Evolutionary conservation across 2,113 vertebrate genomes (phyloP).

Genomic region (Phylloscopus trochiloides): DNA sequence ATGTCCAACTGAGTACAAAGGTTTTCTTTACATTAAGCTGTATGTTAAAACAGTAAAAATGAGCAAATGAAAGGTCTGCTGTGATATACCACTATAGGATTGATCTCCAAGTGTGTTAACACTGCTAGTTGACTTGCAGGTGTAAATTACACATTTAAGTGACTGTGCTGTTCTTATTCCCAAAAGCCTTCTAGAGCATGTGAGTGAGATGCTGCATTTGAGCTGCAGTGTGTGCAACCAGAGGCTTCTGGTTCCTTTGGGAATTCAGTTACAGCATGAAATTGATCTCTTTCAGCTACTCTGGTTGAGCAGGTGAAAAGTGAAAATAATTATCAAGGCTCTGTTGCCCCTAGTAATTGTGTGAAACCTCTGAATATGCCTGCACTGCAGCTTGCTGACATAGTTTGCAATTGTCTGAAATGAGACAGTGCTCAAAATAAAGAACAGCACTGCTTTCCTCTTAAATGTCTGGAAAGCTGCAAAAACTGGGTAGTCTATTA

Average conservation of each 20-base stretch:
- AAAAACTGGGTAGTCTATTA: neutral
- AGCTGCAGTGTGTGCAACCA: slow-evolving; percentile 3
- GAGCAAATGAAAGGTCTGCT: neutral
- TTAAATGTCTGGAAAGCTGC: neutral
- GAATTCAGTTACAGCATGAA: slow-evolving; percentile 34
- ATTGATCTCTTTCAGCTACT: slow-evolving; percentile 52
- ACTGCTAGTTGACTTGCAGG: slow-evolving; percentile 3
- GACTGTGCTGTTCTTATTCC: neutral
- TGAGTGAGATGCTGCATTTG: neutral
- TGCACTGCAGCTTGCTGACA: slow-evolving; percentile 11
- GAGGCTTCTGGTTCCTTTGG: slow-evolving; percentile 10
- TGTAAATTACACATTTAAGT: slow-evolving; percentile 3
- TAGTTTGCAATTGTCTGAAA: slow-evolving; percentile 29
- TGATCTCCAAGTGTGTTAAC: neutral
- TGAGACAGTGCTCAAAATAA: slow-evolving; percentile 25
- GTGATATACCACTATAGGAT: neutral
- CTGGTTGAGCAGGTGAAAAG: slow-evolving; percentile 51
- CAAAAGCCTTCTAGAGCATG: neutral
- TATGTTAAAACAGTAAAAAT: neutral
- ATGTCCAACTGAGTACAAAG: neutral
- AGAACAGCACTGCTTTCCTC: neutral
- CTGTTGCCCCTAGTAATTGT: slow-evolving; percentile 17
- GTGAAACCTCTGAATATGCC: slow-evolving; percentile 15
- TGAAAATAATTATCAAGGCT: slow-evolving; percentile 56
- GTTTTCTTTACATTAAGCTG: neutral